These are phyloP conservation scores for Schlechtendalia chinensis DNA, from an alignment of 1,140 invertebrate genomes.

Conservation along the genomic window DNA sequence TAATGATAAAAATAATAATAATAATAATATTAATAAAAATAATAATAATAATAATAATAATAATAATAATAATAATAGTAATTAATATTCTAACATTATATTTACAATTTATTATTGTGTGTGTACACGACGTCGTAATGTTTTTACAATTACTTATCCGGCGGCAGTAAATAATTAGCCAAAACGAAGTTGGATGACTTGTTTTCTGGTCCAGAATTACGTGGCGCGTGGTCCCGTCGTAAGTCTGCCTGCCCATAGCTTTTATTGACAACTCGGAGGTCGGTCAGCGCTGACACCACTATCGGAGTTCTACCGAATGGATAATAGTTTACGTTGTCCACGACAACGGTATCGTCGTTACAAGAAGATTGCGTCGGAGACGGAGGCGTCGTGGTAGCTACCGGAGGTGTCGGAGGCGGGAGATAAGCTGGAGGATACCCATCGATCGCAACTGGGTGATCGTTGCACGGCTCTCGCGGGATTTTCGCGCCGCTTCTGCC, in stretches of 20 bases:
- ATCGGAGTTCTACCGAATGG: conserved; percentile 17
- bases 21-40: too few relatives aligned
- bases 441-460: neutral
- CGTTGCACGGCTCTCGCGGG: neutral
- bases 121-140: neutral
- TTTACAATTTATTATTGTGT: too few relatives aligned
- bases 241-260: neutral
- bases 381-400: neutral
- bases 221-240: too few relatives aligned
- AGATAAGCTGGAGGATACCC: neutral
- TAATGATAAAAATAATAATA: neutral
- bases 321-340: conserved; percentile 25
- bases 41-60: too few relatives aligned
- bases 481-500: neutral
- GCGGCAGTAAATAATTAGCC: conserved; percentile 28
- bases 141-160: neutral
- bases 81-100: too few relatives aligned
- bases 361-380: neutral
- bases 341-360: conserved; percentile 19
- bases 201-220: neutral
- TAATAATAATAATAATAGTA: too few relatives aligned
- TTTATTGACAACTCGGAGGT: neutral
- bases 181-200: neutral
- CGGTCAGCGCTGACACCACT: neutral
- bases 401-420: neutral